These are phyloP conservation scores for Phalera bucephala DNA, from an alignment of 2,888 invertebrate genomes.

Conservation along the genomic window DNA sequence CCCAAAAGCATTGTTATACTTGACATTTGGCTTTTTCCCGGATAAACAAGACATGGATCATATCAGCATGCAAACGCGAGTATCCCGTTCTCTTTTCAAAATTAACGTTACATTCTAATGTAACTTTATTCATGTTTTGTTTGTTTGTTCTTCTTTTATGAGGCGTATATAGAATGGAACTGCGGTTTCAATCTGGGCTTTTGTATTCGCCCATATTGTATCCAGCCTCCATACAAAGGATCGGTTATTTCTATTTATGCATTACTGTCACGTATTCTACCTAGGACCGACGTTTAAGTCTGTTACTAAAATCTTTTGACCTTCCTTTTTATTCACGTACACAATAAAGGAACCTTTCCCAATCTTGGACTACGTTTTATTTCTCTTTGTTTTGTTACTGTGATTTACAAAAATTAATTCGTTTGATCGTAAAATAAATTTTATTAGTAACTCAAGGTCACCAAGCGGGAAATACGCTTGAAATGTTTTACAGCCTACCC, in stretches of 20 bases:
- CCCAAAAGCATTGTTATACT: conserved; percentile 37
- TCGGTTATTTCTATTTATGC: conserved; percentile 17
- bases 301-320: conserved; percentile 1
- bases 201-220: conserved; percentile 20
- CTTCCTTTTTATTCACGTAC: not conserved
- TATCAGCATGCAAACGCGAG: conserved; percentile 27
- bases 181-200: conserved; percentile 20
- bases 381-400: not conserved
- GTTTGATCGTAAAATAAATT: not conserved
- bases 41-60: conserved; percentile 50
- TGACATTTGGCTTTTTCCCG: conserved; percentile 42
- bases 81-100: conserved; percentile 20
- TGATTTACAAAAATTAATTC: not conserved
- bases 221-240: conserved; percentile 16
- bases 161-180: conserved; percentile 22
- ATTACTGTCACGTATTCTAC: conserved; percentile 5
- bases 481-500: not conserved
- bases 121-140: conserved; percentile 24
- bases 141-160: conserved; percentile 26
- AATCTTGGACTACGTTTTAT: not conserved
- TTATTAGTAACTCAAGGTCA: not conserved
- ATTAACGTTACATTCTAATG: conserved; percentile 11
- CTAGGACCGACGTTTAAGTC: not conserved
- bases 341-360: not conserved
- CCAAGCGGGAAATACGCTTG: not conserved